phyloP scores from a whole-genome alignment of 2,113 vertebrate genomes.

The Petrocephalus microphthalmus region DNA sequence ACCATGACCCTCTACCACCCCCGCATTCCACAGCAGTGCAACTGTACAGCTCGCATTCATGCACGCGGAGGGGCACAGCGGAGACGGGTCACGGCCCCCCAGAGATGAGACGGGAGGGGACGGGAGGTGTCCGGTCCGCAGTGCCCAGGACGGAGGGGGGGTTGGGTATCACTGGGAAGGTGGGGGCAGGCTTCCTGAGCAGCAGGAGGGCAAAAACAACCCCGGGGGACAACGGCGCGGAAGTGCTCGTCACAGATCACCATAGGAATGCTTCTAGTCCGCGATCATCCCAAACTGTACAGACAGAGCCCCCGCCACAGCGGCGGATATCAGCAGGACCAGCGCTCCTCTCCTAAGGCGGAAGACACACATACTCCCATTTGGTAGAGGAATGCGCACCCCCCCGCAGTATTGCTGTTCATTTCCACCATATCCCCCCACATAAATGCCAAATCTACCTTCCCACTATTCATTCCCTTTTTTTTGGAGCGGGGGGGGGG shows the following conservation, averaged over 20 bases:
- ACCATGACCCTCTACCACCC: neutral
- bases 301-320: neutral
- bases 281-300: neutral
- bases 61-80: neutral
- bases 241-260: neutral
- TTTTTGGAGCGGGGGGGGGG: neutral
- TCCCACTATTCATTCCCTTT: neutral
- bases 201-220: neutral
- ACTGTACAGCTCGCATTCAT: constrained; percentile 20
- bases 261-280: neutral
- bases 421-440: neutral
- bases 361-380: neutral
- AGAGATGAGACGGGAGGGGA: neutral
- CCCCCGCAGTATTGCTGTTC: neutral
- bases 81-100: neutral
- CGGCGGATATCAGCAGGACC: neutral
- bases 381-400: neutral
- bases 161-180: no score
- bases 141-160: neutral
- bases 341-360: neutral
- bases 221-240: no score
- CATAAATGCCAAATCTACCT: neutral
- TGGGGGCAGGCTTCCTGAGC: neutral
- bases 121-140: neutral
- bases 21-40: constrained; percentile 25